Conservation (phyloP, 2,888 invertebrate genomes). For the Antitype chi region DNA sequence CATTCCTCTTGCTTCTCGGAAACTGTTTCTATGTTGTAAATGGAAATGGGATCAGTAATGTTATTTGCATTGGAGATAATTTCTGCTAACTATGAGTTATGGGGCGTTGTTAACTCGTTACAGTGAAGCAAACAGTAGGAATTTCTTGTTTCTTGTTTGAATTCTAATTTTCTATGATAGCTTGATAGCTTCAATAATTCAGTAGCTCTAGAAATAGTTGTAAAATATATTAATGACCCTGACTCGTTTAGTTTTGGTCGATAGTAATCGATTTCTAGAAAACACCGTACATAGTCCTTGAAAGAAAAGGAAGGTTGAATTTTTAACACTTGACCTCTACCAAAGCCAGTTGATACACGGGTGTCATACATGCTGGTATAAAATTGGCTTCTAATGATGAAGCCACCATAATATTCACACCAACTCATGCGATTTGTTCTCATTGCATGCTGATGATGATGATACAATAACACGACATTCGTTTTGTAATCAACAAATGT, state of each 20-base stretch:
- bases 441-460: constrained; percentile 4
- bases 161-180: constrained; percentile 19
- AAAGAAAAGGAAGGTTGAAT: constrained; percentile 2
- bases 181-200: constrained; percentile 19
- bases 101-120: constrained; percentile 44
- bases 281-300: constrained; percentile 6
- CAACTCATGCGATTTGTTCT: background rate
- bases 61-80: constrained; percentile 60
- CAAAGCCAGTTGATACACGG: background rate
- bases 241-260: constrained; percentile 9
- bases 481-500: constrained; percentile 6
- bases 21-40: constrained; percentile 61
- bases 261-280: constrained; percentile 13
- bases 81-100: constrained; percentile 46
- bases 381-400: background rate
- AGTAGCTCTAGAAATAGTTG: background rate
- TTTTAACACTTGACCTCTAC: constrained; percentile 13
- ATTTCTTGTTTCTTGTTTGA: constrained; percentile 11
- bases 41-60: constrained; percentile 60
- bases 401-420: background rate
- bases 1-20: constrained; percentile 61
- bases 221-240: constrained; percentile 18
- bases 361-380: background rate
- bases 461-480: background rate
- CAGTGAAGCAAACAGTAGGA: constrained; percentile 2